Percentiles rank a stretch among this genome's conserved stretches.
These are phyloP conservation scores for Chaetodon trifasciatus DNA, from an alignment of 2,797 vertebrate species.

Conservation along the genomic window DNA sequence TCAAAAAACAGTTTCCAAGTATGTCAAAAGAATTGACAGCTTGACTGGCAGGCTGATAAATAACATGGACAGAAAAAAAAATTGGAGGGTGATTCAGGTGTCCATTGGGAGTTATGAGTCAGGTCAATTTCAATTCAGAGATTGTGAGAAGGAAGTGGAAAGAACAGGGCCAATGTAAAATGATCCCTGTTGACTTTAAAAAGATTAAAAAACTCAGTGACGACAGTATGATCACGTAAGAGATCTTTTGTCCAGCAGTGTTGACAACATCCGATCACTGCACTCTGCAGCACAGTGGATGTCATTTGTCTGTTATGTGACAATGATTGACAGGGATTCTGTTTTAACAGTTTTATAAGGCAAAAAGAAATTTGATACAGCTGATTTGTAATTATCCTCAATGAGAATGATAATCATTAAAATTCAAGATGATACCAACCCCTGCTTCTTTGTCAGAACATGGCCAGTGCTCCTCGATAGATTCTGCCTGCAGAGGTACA, in stretches of 20 bases:
- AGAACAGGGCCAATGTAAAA: conserved; percentile 34
- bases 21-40: conserved; percentile 37
- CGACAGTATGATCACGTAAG: conserved; percentile 9
- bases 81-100: conserved; percentile 24
- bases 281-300: background rate
- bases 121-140: conserved; percentile 48
- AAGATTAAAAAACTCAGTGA: conserved; percentile 44
- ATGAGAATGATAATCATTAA: background rate
- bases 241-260: conserved; percentile 31
- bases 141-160: conserved; percentile 25
- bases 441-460: background rate
- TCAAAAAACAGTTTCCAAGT: conserved; percentile 9
- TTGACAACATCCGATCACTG: conserved; percentile 14
- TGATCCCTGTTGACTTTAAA: conserved; percentile 24
- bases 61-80: conserved; percentile 22
- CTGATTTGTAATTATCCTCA: background rate
- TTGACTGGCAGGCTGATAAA: conserved; percentile 44
- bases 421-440: background rate
- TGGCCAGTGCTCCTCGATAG: conserved; percentile 3
- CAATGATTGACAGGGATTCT: background rate
- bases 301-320: conserved; percentile 4
- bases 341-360: background rate
- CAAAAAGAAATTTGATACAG: background rate
- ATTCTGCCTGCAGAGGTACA: conserved; percentile 15
- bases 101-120: conserved; percentile 20